Evolutionary conservation across 2,113 vertebrate species (phyloP), one percentile per base, ranked within the genome.

Genomic region (Barnardius zonarius): DNA sequence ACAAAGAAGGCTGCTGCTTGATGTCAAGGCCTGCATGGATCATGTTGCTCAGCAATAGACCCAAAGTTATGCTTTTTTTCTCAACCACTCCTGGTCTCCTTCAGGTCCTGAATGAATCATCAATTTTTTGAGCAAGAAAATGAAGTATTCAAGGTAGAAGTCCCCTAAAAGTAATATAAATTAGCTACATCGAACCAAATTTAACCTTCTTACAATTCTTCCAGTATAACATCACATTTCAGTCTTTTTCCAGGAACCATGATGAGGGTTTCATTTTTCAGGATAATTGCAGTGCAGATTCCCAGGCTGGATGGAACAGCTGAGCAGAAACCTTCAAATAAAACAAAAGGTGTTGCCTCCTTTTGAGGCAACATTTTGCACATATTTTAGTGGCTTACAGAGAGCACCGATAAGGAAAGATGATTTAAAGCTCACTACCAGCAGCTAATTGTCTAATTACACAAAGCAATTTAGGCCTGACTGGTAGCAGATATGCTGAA

Each of bases 181-280:
- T 51, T n/a, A 67, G 8, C 14, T 62, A 2, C 13, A 17, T 5
- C 17, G 49, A 73, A 25, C 16, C 1, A 4, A 62, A 80, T 1
- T 0, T 10, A 61, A 25, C 25, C 6, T 78, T 52, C 33, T 70
- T 69, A 20, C n/a, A 75, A 13, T 4, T 57, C 22, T 57, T 49
- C 23, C n/a, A 49, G 31, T 59, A 14, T 18, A 72, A 13, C 5
- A 73, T 1, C 16, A 33, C 7, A 14, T 77, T 55, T 54, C 37
- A 51, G 31, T 6, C 30, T n/a, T 20, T 48, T 68, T n/a, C n/a
- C 35, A 61, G 30, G 39, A 57, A 37, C 4, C 7, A 28, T 1
- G 4, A 12, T 9, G 17, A 37, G 49, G 35, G 3, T 13, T 89
- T 27, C 5, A 5, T 84, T 48, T 81, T 19, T 44, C 0, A 0